Conservation (phyloP, 1,140 invertebrate species). For the Hirudo medicinalis region DNA sequence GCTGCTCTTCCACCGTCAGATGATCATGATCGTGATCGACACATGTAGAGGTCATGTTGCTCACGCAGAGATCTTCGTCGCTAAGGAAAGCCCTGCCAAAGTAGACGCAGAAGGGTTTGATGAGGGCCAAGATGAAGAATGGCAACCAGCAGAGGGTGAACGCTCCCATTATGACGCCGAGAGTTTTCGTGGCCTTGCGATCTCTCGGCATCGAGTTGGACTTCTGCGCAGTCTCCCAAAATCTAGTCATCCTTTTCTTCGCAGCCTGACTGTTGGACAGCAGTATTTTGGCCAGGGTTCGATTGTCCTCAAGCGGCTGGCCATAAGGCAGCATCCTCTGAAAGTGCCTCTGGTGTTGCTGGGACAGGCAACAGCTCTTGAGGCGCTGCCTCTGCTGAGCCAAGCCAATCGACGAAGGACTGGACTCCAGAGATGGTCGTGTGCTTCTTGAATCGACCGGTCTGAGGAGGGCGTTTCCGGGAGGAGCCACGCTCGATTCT, state of each 20-base stretch:
- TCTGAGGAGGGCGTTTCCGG: too few relatives aligned
- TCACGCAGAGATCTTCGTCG: too few relatives aligned
- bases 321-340: conserved; percentile 1
- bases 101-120: conserved; percentile 45
- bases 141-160: conserved; percentile 51
- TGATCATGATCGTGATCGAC: too few relatives aligned
- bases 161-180: conserved; percentile 48
- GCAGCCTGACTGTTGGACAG: not conserved
- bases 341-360: not conserved
- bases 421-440: too few relatives aligned
- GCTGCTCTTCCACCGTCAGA: not conserved
- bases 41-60: too few relatives aligned
- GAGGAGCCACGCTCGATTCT: too few relatives aligned
- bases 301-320: conserved; percentile 1
- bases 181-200: conserved; percentile 14
- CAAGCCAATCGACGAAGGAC: not conserved
- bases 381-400: not conserved
- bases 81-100: conserved; percentile 31
- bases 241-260: too few relatives aligned
- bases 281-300: too few relatives aligned
- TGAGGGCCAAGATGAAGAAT: conserved; percentile 48
- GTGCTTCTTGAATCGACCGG: too few relatives aligned
- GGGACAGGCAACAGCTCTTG: too few relatives aligned
- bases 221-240: not conserved
- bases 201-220: conserved; percentile 11